phyloP scores from a whole-genome alignment of 2,888 invertebrate genomes.

The Tipula lateralis region DNA sequence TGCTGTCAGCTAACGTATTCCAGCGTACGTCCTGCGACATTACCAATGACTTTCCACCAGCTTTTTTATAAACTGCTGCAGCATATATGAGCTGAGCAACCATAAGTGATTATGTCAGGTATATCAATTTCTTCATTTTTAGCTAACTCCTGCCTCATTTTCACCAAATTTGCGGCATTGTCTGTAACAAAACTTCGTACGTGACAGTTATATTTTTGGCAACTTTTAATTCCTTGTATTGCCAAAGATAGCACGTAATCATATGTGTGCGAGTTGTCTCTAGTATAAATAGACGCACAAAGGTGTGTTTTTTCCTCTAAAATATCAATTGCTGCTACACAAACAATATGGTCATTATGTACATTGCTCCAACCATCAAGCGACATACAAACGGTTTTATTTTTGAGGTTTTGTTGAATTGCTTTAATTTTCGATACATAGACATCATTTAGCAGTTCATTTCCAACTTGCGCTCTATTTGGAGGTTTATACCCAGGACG shows the following conservation, averaged over 20 bases:
- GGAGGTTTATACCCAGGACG: not conserved
- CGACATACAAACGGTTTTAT: not conserved
- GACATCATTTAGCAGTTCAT: too few relatives aligned
- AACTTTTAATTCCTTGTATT: not conserved
- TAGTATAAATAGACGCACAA: not conserved
- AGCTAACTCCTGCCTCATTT: not conserved
- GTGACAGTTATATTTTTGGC: not conserved
- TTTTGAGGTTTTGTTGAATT: not conserved
- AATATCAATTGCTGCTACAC: not conserved
- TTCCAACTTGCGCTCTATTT: not conserved
- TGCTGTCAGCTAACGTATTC: too few relatives aligned
- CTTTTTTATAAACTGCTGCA: too few relatives aligned
- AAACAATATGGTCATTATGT: not conserved
- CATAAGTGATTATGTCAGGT: not conserved
- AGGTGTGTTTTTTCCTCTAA: not conserved
- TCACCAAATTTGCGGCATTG: not conserved
- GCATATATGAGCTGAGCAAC: not conserved
- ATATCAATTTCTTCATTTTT: not conserved
- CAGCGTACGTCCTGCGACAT: too few relatives aligned
- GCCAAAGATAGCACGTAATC: not conserved
- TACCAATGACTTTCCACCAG: too few relatives aligned
- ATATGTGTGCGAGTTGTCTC: not conserved
- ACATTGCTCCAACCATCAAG: not conserved
- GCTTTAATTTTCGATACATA: not conserved
- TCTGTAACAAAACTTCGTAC: not conserved